phyloP scores from a whole-genome alignment of 2,797 vertebrate genomes.

The Monodelphis domestica region DNA sequence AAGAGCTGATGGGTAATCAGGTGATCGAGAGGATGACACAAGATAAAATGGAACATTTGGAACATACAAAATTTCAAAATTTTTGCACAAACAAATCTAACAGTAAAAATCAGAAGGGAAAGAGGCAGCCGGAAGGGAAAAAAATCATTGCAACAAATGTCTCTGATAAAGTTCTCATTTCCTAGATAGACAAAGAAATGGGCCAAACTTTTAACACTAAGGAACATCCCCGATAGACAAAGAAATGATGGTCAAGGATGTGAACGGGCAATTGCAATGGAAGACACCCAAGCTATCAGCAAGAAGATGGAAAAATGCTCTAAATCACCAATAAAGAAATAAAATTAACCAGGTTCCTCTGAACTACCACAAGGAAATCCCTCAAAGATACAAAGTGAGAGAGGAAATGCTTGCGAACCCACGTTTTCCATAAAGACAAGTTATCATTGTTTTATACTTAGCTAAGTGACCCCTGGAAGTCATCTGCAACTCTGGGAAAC shows the following conservation, averaged over 20 bases:
- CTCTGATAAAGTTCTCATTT: background rate
- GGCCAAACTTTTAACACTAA: background rate
- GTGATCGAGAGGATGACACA: background rate
- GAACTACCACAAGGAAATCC: background rate
- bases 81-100: background rate
- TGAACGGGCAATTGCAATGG: background rate
- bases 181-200: background rate
- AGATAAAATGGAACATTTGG: background rate
- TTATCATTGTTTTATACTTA: slow-evolving; percentile 15
- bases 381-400: background rate
- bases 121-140: no score
- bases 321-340: no score
- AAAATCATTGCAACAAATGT: background rate
- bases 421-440: background rate
- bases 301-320: background rate
- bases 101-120: background rate
- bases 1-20: background rate
- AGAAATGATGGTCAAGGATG: background rate
- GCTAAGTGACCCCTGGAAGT: slow-evolving; percentile 11
- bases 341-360: background rate
- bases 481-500: background rate
- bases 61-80: background rate
- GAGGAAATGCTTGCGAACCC: slow-evolving; percentile 23
- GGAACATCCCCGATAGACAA: background rate
- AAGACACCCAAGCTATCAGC: background rate